phyloP scores from a whole-genome alignment of 2,113 vertebrate species.

The Glareola pratincola region DNA sequence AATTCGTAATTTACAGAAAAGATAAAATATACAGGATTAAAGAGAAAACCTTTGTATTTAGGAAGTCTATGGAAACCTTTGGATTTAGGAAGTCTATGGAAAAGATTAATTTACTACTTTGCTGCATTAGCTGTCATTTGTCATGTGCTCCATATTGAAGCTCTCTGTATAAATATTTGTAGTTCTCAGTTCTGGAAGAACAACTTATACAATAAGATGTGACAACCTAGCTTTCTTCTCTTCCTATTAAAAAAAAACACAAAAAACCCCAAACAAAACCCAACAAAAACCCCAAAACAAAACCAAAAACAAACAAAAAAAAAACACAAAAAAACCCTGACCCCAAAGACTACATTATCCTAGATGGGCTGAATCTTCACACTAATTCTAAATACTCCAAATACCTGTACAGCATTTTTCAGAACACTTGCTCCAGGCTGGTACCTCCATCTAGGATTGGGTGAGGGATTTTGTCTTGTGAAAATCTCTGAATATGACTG shows the following conservation, averaged over 20 bases:
- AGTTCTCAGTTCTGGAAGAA: background rate
- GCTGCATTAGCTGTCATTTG: background rate
- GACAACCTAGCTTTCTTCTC: background rate
- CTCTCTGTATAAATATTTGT: background rate
- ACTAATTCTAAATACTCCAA: background rate
- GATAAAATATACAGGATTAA: background rate
- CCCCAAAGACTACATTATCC: background rate
- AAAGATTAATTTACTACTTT: background rate
- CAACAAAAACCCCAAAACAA: background rate
- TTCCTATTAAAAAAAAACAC: background rate
- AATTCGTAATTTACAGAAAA: background rate
- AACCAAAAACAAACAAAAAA: background rate
- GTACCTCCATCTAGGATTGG: constrained; percentile 6
- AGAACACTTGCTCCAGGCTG: background rate
- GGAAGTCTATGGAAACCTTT: background rate
- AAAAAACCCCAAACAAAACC: background rate
- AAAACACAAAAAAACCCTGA: background rate
- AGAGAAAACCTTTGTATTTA: background rate
- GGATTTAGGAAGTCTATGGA: background rate
- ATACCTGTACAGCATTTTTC: background rate
- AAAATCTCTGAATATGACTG: background rate
- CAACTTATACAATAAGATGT: background rate
- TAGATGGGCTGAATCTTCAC: background rate
- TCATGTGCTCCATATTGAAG: background rate
- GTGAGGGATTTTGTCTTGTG: background rate